These are phyloP conservation scores for Limonius californicus DNA, from an alignment of 1,140 invertebrate genomes.

Conservation along the genomic window DNA sequence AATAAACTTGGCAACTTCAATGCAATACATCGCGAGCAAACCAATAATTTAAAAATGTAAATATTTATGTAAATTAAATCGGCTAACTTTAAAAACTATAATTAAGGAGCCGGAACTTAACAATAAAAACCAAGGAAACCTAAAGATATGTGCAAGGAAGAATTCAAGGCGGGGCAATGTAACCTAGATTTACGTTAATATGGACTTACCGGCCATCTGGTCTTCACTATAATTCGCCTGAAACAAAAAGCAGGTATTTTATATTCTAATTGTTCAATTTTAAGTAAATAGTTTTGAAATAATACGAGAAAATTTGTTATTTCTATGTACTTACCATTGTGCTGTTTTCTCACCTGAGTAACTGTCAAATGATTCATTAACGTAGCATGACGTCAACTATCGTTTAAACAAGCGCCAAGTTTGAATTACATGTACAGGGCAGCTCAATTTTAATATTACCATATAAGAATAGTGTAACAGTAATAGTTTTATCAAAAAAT, in stretches of 20 bases:
- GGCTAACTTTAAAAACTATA: not conserved
- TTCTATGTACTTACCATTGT: not conserved
- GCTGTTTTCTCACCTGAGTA: not conserved
- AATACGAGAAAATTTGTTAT: not conserved
- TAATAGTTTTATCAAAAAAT: too few relatives aligned
- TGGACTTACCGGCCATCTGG: constrained; percentile 81
- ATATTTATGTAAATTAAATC: not conserved
- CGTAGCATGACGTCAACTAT: too few relatives aligned
- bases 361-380: not conserved
- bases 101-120: not conserved
- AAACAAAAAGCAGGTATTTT: constrained; percentile 44
- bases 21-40: too few relatives aligned
- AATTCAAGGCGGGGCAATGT: constrained; percentile 44
- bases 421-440: too few relatives aligned
- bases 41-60: not conserved
- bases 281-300: not conserved
- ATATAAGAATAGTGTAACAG: too few relatives aligned
- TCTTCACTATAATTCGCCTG: constrained; percentile 86
- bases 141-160: constrained; percentile 10
- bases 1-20: too few relatives aligned
- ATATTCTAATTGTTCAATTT: not conserved
- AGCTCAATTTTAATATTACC: too few relatives aligned
- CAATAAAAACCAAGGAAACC: not conserved
- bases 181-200: constrained; percentile 43
- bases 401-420: too few relatives aligned